Conservation (phyloP, 2,888 invertebrate species). For the Carterocephalus palaemon region DNA sequence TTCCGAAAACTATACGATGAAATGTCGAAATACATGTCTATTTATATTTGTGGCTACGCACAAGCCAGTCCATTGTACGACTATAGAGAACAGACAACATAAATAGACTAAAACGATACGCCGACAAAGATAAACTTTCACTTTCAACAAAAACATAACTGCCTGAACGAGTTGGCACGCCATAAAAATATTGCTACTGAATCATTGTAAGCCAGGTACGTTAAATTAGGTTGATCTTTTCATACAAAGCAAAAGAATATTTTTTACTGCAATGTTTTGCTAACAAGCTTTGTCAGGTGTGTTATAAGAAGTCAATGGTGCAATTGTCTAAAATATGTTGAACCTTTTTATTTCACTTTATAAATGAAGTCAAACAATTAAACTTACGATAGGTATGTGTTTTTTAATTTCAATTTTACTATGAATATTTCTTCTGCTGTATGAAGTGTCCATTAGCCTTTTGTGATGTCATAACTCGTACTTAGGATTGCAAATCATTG, state of each 20-base stretch:
- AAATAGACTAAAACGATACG: background rate
- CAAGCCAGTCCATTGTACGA: no score
- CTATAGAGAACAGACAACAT: no score
- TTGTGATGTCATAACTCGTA: no score
- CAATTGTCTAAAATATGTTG: background rate
- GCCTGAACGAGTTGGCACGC: conserved; percentile 26
- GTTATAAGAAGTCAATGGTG: conserved; percentile 7
- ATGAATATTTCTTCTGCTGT: no score
- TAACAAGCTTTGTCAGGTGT: conserved; percentile 10
- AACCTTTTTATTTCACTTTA: background rate
- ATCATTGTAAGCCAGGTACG: conserved; percentile 27
- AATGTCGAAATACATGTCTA: no score
- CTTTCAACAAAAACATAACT: conserved; percentile 57
- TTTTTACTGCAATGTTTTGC: conserved; percentile 11
- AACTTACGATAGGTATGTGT: no score
- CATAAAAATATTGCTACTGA: conserved; percentile 43
- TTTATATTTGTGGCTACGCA: no score
- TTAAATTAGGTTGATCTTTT: conserved; percentile 31
- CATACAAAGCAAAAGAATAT: conserved; percentile 11
- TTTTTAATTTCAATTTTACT: no score
- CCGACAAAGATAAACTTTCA: conserved; percentile 45
- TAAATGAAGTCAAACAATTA: no score
- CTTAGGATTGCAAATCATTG: no score
- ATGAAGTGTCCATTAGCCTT: no score
- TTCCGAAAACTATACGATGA: no score